These are phyloP conservation scores for Scaptomyza parva DNA, from an alignment of 2,888 invertebrate genomes.

Conservation along the genomic window DNA sequence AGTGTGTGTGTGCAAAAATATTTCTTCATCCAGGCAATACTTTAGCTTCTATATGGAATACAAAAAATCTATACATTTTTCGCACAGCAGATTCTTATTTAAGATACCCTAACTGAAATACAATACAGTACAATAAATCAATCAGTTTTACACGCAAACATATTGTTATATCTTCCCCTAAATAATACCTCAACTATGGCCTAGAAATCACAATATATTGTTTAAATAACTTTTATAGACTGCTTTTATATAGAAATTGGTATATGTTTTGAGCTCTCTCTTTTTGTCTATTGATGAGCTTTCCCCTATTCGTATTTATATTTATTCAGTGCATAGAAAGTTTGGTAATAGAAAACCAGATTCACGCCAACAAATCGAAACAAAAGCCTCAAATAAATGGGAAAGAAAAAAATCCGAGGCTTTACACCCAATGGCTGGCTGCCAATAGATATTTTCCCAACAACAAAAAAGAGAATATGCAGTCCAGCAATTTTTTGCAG, in stretches of 20 bases:
- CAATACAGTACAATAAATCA: too few relatives aligned
- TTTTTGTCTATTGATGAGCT: background rate
- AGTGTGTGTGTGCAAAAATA: background rate
- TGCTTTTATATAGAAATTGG: background rate
- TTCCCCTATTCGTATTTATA: background rate
- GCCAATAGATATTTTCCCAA: constrained; percentile 57
- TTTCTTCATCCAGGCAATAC: too few relatives aligned
- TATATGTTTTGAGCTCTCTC: background rate
- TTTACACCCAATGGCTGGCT: constrained; percentile 56
- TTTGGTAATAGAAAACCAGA: constrained; percentile 60
- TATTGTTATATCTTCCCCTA: background rate
- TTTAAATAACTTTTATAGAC: background rate
- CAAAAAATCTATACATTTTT: too few relatives aligned
- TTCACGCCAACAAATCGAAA: constrained; percentile 55
- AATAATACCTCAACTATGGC: background rate
- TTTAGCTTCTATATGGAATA: too few relatives aligned
- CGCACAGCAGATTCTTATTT: too few relatives aligned
- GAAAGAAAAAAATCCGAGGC: constrained; percentile 25
- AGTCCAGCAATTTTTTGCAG: constrained; percentile 17
- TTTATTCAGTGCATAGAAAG: constrained; percentile 49
- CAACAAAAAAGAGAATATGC: background rate
- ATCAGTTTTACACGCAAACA: background rate
- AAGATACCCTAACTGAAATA: constrained; percentile 15
- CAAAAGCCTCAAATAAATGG: constrained; percentile 65
- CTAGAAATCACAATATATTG: background rate